A percentile compares a stretch with the other conserved stretches of the same genome.
Conservation (phyloP, 2,113 vertebrate genomes). For the Muntiacus muntjak region DNA sequence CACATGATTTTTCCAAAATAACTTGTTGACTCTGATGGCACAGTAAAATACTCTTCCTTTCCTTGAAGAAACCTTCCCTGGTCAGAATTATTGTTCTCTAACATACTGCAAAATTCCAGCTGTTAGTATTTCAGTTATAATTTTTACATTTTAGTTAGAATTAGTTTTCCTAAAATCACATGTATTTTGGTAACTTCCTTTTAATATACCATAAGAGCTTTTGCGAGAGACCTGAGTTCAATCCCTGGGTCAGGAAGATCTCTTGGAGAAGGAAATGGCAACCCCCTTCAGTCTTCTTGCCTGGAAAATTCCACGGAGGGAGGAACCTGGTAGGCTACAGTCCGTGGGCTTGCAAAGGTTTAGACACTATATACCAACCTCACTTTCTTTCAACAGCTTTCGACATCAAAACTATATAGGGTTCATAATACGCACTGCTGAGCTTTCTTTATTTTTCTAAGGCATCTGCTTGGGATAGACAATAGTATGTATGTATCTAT, state of each 20-base stretch:
- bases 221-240: accelerated
- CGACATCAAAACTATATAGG: background rate
- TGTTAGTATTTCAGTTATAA: background rate
- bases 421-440: background rate
- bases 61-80: background rate
- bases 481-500: background rate
- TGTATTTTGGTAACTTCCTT: background rate
- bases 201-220: background rate
- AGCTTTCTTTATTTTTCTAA: background rate
- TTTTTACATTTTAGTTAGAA: background rate
- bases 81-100: background rate
- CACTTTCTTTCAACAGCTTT: background rate
- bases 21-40: background rate
- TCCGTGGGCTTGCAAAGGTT: accelerated
- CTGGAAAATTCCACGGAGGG: background rate
- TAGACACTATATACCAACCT: background rate
- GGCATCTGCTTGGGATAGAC: background rate
- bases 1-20: background rate
- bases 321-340: background rate
- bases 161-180: background rate
- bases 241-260: background rate
- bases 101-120: background rate
- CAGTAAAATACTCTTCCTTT: background rate
- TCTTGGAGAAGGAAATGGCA: background rate
- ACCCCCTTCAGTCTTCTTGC: background rate